phyloP scores from a whole-genome alignment of 2,113 vertebrate genomes.

The Chloroceryle aenea region DNA sequence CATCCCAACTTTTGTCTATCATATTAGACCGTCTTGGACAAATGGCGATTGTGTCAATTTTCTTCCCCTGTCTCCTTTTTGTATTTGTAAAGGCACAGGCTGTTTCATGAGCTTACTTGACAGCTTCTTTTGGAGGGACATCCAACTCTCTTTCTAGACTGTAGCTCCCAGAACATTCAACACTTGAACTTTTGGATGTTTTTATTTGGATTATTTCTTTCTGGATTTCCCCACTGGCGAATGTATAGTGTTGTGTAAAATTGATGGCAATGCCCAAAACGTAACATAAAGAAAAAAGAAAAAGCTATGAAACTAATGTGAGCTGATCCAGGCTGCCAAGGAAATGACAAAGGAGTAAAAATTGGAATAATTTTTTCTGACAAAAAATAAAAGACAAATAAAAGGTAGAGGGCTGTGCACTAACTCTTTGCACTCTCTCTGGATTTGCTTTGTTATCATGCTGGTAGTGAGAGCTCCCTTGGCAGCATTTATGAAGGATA shows the following conservation, averaged over 20 bases:
- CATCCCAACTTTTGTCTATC: too few relatives aligned
- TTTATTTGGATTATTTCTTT: not conserved
- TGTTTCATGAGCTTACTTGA: not conserved
- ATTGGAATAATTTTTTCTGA: not conserved
- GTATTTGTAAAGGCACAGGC: not conserved
- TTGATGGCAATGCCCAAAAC: not conserved
- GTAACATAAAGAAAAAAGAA: not conserved
- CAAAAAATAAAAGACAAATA: slow-evolving; percentile 9
- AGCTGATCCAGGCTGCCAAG: slow-evolving; percentile 1
- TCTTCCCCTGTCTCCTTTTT: not conserved
- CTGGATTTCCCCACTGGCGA: not conserved
- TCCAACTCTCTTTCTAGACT: not conserved
- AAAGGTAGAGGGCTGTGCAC: not conserved
- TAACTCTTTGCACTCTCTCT: not conserved
- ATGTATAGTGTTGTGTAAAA: not conserved
- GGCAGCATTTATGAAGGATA: not conserved
- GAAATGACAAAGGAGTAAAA: not conserved
- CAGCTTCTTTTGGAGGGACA: not conserved
- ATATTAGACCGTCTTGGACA: not conserved
- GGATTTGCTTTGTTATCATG: not conserved
- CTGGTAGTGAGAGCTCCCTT: not conserved
- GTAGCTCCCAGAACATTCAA: not conserved
- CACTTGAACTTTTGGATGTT: not conserved
- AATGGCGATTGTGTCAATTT: not conserved
- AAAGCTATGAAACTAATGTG: not conserved